A percentile compares a stretch with the other conserved stretches of the same genome.
These are phyloP conservation scores for Ceratosolen fusciceps DNA, from an alignment of 1,140 invertebrate species.

Conservation along the genomic window DNA sequence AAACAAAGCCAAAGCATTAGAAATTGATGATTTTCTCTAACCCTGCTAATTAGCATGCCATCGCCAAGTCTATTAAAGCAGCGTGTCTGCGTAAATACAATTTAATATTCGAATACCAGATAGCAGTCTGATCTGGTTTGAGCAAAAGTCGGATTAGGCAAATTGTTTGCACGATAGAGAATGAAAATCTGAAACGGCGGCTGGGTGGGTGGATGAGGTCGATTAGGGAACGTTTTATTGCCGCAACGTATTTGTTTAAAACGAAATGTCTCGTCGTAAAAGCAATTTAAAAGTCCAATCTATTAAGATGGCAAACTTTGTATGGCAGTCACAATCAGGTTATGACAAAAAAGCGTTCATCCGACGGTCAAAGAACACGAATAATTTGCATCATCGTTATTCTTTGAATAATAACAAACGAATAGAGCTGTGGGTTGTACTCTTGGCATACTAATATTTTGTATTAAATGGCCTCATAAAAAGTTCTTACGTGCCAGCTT, in stretches of 20 bases:
- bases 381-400: constrained; percentile 42
- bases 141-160: too few relatives aligned
- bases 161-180: too few relatives aligned
- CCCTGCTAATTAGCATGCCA: too few relatives aligned
- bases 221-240: not conserved
- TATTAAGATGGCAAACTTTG: not conserved
- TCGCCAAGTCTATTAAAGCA: too few relatives aligned
- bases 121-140: too few relatives aligned
- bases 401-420: constrained; percentile 27
- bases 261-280: constrained; percentile 7
- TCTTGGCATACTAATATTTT: constrained; percentile 18
- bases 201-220: not conserved
- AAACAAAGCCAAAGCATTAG: too few relatives aligned
- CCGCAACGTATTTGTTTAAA: not conserved
- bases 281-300: constrained; percentile 1
- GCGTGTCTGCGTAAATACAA: too few relatives aligned
- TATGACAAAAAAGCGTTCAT: not conserved
- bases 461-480: constrained; percentile 1
- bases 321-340: constrained; percentile 13
- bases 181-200: too few relatives aligned
- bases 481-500: not conserved
- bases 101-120: too few relatives aligned
- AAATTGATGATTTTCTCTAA: too few relatives aligned
- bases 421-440: constrained; percentile 1
- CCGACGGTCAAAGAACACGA: not conserved